Base-by-base conservation (phyloP, 2,113 vertebrate species). In the Brachyhypopomus gauderio region DNA sequence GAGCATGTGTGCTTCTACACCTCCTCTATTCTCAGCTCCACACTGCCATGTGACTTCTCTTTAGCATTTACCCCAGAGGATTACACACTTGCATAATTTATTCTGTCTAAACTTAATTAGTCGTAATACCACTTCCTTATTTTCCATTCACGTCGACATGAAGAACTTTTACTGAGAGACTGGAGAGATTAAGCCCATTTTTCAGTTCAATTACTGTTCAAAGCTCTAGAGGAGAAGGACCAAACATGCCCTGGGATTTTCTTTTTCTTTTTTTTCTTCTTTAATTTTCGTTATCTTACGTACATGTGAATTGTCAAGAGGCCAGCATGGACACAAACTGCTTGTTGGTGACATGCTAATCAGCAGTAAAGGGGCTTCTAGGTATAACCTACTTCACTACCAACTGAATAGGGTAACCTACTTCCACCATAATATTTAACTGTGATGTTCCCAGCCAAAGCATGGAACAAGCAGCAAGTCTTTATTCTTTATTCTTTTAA, bases 371-470 rank as follows among this genome's bases (percentile, higher is more conserved):
- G 80, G 85, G 70, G 89, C 90, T 92, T 77, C 88, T 85, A 92
- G 91, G 90, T 92, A 91, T 89, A 91, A 90, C 86, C 88, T 89
- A 88, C 85, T 90, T 93, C 88, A 91, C 86, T 83, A 72, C 81
- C 84, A 88, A 87, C 90, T 91, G 85, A 92, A 91, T 90, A 88
- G 86, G 85, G 80, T 87, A 91, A 89, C 85, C 86, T 80, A 85
- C 85, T 89, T 88, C 88, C 83, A 81, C 80, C 77, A 73, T 83
- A 91, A 85, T 89, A 88, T 91, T 93, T 91, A 91, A 91, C 88
- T 80, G 78, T 85, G 87, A 82, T 88, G 89, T 91, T 93, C 85
- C 84, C 87, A 89, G 90, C 89, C 88, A 88, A 87, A 85, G 80
- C 79, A 75, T 88, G 77, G 80, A 85, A 85, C 87, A 81, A 83